These are phyloP conservation scores for Manduca sexta DNA, from an alignment of 1,140 invertebrate species.

Conservation along the genomic window DNA sequence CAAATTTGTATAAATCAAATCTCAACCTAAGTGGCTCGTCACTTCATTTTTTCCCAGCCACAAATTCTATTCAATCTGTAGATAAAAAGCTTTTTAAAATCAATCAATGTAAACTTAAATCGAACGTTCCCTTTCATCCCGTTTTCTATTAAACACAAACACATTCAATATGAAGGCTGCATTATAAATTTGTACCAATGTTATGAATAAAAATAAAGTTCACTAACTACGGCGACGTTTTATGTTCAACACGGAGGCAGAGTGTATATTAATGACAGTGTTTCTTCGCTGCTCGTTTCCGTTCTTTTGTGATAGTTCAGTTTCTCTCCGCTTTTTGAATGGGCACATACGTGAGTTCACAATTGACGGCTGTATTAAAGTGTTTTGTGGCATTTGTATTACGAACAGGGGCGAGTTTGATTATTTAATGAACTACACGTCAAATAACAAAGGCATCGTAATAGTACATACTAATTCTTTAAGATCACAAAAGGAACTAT, in stretches of 20 bases:
- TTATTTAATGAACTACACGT: too few species aligned
- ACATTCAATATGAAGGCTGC: constrained; percentile 4
- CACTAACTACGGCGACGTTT: constrained; percentile 26
- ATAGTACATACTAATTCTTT: too few species aligned
- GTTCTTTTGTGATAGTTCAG: constrained; percentile 57
- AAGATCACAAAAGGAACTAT: too few species aligned
- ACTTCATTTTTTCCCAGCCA: too few species aligned
- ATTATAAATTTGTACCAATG: constrained; percentile 12
- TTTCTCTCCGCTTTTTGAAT: constrained; percentile 42
- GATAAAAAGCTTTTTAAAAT: too few species aligned
- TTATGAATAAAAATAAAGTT: constrained; percentile 42
- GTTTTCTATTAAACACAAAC: too few species aligned
- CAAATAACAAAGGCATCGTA: too few species aligned
- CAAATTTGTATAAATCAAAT: too few species aligned
- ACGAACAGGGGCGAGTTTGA: not conserved
- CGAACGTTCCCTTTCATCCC: too few species aligned
- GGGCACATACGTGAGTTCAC: constrained; percentile 47
- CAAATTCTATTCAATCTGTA: too few species aligned
- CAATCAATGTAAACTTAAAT: too few species aligned
- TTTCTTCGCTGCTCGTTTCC: constrained; percentile 58
- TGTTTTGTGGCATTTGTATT: constrained; percentile 36
- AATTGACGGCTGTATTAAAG: constrained; percentile 47
- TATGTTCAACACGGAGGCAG: constrained; percentile 35
- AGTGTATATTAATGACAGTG: constrained; percentile 58
- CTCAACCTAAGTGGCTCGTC: too few species aligned